Base-by-base conservation (phyloP, 2,888 invertebrate genomes). In the Gastrophysa polygoni region DNA sequence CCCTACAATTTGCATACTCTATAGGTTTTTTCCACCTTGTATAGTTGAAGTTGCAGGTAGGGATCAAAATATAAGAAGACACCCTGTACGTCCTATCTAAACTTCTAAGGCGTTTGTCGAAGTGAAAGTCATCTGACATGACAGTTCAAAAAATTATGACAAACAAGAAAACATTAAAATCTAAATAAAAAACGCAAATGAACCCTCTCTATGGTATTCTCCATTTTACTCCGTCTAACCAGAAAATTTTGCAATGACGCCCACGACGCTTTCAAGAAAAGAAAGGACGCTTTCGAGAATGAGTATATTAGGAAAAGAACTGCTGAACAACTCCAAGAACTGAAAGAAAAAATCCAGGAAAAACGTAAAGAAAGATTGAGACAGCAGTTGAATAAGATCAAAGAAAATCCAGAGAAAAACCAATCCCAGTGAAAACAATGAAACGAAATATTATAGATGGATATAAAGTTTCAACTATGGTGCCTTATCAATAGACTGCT, bases 271-370 rank as follows among this genome's bases (percentile, higher is more conserved):
- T 67, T 63, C 44, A 68, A 61, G 67, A 72, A 65, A 65, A 60
- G 69, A 24, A 71, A 69, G 0, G 44, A 59, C n/a, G 68, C 67
- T 2, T 66, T 69, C 28, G 71, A 72, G 56, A 66, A 68, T 18
- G 56, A 65, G 21, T 72, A 70, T 29, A 68, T 69, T 8, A 59
- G 68, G 44, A 67, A 58, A 59, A 18, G 60, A 20, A 65, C 62
- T 1, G 49, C 61, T 1, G 63, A 70, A 20, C 67, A 67, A 46
- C 56, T 71, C 11, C 54, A 61, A 24, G 46, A 59, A 18, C 38
- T 73, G 28, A 68, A 59, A 38, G 54, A 63, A 34, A 66, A 63
- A 52, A 61, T 68, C 2, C 38, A 65, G 11, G 28, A 46, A 60
- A 64, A 28, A 20, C 47, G 52, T 18, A 61, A 43, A 10, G 14